Evolutionary conservation across 2,113 vertebrate species (phyloP).

Genomic region (Danionella cerebrum): DNA sequence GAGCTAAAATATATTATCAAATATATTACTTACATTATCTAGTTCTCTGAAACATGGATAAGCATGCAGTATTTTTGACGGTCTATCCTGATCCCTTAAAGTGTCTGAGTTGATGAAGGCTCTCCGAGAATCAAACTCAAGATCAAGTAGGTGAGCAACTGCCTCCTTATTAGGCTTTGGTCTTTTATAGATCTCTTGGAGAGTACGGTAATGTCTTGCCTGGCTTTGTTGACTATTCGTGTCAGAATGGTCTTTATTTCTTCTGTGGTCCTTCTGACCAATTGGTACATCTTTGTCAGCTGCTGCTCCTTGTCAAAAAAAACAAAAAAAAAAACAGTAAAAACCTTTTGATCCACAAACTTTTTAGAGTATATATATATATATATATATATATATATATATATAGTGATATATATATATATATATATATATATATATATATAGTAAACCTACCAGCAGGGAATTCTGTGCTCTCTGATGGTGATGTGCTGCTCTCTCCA

Average conservation of each 20-base stretch:
- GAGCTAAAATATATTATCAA: neutral
- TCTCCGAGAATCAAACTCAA: conserved; percentile 28
- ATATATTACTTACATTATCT: conserved; percentile 33
- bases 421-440: too few relatives aligned
- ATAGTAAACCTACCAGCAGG: conserved; percentile 4
- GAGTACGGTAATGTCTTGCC: conserved; percentile 19
- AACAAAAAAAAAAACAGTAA: neutral
- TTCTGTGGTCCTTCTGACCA: neutral
- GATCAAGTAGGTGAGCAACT: conserved; percentile 38
- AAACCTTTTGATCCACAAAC: neutral
- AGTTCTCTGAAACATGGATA: conserved; percentile 39
- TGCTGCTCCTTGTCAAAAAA: neutral
- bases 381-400: too few relatives aligned
- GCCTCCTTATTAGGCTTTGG: conserved; percentile 34
- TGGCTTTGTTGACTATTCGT: conserved; percentile 18
- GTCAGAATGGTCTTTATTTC: neutral
- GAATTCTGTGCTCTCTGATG: neutral
- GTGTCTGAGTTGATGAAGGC: conserved; percentile 30
- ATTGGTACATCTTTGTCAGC: neutral
- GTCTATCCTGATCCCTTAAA: conserved; percentile 37
- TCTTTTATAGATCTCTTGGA: conserved; percentile 30
- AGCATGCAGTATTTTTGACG: conserved; percentile 33
- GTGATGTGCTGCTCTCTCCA: neutral
- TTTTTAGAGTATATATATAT: neutral
- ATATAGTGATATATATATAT: too few relatives aligned